A percentile compares a stretch with the other conserved stretches of the same genome.
These are phyloP conservation scores for Barbus barbus DNA, from an alignment of 2,113 vertebrate species.

Conservation along the genomic window DNA sequence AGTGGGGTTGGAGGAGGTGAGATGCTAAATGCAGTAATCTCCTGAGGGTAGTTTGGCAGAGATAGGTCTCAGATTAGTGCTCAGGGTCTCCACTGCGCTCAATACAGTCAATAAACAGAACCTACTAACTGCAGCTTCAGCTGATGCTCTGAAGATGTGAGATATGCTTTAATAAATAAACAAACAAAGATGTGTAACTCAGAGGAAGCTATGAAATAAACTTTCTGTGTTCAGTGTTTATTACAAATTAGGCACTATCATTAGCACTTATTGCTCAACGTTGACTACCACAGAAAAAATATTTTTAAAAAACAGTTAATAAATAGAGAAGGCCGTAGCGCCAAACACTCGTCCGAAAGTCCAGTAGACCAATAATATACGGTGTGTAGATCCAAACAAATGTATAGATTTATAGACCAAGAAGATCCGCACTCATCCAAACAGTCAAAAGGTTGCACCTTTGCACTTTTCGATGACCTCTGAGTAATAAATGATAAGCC, in stretches of 20 bases:
- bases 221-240: not conserved
- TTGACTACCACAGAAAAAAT: too few relatives aligned
- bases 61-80: slow-evolving; percentile 11
- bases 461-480: too few relatives aligned
- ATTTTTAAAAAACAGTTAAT: too few relatives aligned
- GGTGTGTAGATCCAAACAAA: too few relatives aligned
- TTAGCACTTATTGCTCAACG: not conserved
- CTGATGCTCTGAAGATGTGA: not conserved
- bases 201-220: too few relatives aligned
- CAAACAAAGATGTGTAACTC: not conserved
- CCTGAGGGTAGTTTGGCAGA: not conserved
- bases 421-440: too few relatives aligned
- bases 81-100: not conserved
- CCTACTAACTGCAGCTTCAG: not conserved
- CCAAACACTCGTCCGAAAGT: too few relatives aligned
- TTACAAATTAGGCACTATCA: not conserved
- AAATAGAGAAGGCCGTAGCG: too few relatives aligned
- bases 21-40: slow-evolving; percentile 11
- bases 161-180: not conserved
- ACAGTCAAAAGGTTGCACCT: too few relatives aligned
- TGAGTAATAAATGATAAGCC: too few relatives aligned
- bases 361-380: too few relatives aligned
- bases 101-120: not conserved
- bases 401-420: too few relatives aligned
- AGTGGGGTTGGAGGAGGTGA: slow-evolving; percentile 1